phyloP scores from a whole-genome alignment of 2,113 vertebrate species.

The Ptyas mucosa region DNA sequence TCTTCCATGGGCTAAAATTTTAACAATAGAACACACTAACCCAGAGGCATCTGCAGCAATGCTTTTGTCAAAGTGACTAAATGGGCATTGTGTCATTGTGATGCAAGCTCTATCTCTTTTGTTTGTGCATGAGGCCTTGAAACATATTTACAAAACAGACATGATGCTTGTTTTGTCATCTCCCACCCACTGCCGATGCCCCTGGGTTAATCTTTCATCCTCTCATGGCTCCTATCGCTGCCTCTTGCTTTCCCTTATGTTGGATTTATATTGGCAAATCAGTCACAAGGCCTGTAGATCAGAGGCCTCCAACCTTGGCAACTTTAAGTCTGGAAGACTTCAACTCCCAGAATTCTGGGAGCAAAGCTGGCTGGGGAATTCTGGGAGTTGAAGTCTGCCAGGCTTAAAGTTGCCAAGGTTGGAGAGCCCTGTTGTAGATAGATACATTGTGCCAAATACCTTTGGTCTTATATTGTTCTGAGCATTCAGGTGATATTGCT shows the following conservation, averaged over 20 bases:
- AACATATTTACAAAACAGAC: neutral
- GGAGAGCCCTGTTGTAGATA: neutral
- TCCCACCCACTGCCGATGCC: neutral
- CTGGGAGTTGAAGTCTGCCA: no score
- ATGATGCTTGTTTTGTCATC: neutral
- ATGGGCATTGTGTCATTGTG: neutral
- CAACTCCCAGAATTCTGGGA: no score
- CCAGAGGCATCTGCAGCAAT: neutral
- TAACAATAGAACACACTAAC: neutral
- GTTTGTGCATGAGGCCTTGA: neutral
- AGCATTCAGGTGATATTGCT: neutral
- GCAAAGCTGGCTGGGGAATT: no score
- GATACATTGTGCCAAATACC: slow-evolving; percentile 14
- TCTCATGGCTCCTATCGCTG: neutral
- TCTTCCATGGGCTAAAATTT: neutral
- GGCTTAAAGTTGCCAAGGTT: no score
- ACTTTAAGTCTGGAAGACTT: no score
- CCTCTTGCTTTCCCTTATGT: neutral
- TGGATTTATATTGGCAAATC: neutral
- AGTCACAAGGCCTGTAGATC: neutral
- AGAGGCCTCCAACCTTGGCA: no score
- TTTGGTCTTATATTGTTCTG: neutral
- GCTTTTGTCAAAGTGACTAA: neutral
- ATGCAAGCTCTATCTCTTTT: neutral
- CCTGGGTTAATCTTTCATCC: neutral